Conservation (phyloP, 2,888 invertebrate genomes). For the Meloe dianella region DNA sequence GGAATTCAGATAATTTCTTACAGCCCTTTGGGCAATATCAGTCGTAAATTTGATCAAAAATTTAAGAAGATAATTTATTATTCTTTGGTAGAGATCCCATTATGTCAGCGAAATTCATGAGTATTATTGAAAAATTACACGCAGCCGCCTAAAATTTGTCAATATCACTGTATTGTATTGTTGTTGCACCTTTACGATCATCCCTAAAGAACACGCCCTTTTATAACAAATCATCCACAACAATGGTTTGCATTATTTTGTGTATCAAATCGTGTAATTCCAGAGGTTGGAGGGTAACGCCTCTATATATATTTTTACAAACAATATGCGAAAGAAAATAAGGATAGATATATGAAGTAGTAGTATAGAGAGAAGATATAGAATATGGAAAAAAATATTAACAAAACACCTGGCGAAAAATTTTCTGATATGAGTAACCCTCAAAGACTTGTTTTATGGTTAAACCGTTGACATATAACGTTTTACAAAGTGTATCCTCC, state of each 20-base stretch:
- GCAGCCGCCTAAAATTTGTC: constrained; percentile 54
- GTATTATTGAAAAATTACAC: constrained; percentile 52
- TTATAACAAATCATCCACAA: constrained; percentile 50
- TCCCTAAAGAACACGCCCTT: constrained; percentile 46
- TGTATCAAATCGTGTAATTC: constrained; percentile 61
- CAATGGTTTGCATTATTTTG: constrained; percentile 50
- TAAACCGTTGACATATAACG: constrained; percentile 38
- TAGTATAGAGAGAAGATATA: constrained; percentile 38
- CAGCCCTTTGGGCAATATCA: background rate
- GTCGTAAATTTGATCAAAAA: background rate
- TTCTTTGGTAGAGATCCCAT: background rate
- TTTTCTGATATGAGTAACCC: background rate
- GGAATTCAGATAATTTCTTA: too few relatives aligned
- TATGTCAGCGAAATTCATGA: constrained; percentile 40
- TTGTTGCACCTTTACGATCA: constrained; percentile 48
- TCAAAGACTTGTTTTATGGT: constrained; percentile 26
- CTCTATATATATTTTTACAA: constrained; percentile 38
- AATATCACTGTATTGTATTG: constrained; percentile 50
- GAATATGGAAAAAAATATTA: constrained; percentile 43
- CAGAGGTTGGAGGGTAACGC: constrained; percentile 57
- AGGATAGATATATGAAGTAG: background rate
- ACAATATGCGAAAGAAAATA: background rate
- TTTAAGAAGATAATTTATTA: background rate
- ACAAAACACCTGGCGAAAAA: constrained; percentile 45
- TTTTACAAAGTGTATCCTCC: constrained; percentile 39